Evolutionary conservation across 2,113 vertebrate species (phyloP).

Genomic region (Kryptolebias marmoratus): DNA sequence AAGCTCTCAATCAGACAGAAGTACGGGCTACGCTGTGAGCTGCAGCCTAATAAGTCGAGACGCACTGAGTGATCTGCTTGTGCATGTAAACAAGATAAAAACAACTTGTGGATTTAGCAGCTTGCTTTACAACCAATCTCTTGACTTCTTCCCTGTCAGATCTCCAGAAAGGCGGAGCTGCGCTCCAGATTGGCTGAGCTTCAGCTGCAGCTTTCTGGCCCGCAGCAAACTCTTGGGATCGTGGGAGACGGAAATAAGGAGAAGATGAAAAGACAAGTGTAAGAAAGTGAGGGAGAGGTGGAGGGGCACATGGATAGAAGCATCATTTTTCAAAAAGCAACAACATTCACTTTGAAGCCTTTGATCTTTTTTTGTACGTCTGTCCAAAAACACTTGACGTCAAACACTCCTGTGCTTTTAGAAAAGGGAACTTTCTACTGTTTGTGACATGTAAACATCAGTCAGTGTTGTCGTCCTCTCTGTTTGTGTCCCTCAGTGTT

Average conservation of each 20-base stretch:
- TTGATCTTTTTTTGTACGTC: constrained; percentile 67
- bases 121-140: constrained; percentile 69
- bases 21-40: constrained; percentile 19
- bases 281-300: constrained; percentile 76
- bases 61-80: constrained; percentile 37
- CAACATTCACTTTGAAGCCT: constrained; percentile 72
- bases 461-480: constrained; percentile 19
- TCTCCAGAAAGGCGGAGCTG: constrained; percentile 84
- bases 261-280: constrained; percentile 86
- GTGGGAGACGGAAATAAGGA: constrained; percentile 78
- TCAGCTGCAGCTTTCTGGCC: constrained; percentile 83
- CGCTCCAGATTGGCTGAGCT: constrained; percentile 85
- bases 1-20: constrained; percentile 33
- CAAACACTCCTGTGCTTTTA: constrained; percentile 55
- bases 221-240: constrained; percentile 80
- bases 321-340: constrained; percentile 74
- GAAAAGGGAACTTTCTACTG: constrained; percentile 37
- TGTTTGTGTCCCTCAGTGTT: background rate
- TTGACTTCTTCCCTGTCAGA: constrained; percentile 71
- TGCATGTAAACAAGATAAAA: constrained; percentile 67
- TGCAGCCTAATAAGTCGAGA: constrained; percentile 45
- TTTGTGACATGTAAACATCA: constrained; percentile 48
- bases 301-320: constrained; percentile 48
- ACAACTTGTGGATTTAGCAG: constrained; percentile 67
- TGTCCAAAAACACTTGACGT: constrained; percentile 63